Conservation (phyloP, 2,888 invertebrate species). For the Eumerus sabulonum region DNA sequence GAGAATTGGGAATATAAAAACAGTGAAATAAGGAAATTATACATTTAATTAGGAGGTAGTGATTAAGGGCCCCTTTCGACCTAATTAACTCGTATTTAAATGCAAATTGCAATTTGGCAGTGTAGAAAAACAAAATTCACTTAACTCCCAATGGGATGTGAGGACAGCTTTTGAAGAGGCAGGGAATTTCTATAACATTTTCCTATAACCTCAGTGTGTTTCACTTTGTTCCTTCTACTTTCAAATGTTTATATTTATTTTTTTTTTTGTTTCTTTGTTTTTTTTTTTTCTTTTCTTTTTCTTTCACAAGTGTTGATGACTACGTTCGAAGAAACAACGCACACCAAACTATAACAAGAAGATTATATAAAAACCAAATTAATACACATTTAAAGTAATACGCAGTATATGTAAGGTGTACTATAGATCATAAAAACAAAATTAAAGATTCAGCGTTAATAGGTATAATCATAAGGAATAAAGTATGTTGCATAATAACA, state of each 20-base stretch:
- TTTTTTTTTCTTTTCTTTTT: not conserved
- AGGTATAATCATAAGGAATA: conserved; percentile 50
- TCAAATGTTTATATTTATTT: conserved; percentile 6
- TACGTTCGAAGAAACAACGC: conserved; percentile 45
- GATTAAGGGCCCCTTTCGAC: conserved; percentile 47
- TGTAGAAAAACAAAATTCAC: conserved; percentile 40
- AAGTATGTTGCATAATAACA: conserved; percentile 63
- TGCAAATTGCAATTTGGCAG: conserved; percentile 52
- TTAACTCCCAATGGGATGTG: conserved; percentile 1
- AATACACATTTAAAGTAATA: conserved; percentile 40
- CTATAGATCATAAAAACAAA: conserved; percentile 64
- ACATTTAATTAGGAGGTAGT: conserved; percentile 55
- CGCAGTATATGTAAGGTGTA: conserved; percentile 58
- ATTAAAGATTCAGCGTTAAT: conserved; percentile 61
- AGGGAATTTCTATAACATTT: not conserved
- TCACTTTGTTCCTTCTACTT: conserved; percentile 4
- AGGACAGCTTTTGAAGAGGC: not conserved
- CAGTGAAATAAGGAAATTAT: conserved; percentile 67
- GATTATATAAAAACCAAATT: not conserved
- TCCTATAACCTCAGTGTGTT: not conserved
- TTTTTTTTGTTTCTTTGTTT: not conserved
- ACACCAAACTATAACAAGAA: conserved; percentile 38
- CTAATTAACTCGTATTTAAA: conserved; percentile 62
- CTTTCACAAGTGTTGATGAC: conserved; percentile 42
- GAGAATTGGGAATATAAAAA: conserved; percentile 46